Percentiles rank a stretch among this genome's conserved stretches.
phyloP scores from a whole-genome alignment of 2,888 invertebrate genomes.

The Gnatocerus cornutus region DNA sequence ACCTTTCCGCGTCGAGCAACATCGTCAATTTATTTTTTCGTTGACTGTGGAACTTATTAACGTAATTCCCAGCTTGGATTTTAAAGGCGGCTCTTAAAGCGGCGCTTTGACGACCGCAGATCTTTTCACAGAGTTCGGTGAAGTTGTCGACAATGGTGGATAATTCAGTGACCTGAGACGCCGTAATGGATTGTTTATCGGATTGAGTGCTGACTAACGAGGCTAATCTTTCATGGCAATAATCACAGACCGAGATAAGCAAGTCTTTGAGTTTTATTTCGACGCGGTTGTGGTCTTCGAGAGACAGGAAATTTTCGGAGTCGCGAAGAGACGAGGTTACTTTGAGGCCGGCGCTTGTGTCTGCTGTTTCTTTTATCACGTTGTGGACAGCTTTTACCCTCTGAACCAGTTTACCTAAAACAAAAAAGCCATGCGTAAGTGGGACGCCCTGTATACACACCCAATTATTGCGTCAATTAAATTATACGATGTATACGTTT shows the following conservation, averaged over 20 bases:
- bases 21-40: conserved; percentile 88
- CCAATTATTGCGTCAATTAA: too few species aligned
- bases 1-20: conserved; percentile 91
- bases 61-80: conserved; percentile 91
- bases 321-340: conserved; percentile 65
- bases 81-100: conserved; percentile 88
- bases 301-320: conserved; percentile 81
- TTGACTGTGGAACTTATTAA: conserved; percentile 92
- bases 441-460: too few species aligned
- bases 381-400: conserved; percentile 84
- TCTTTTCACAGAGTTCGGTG: conserved; percentile 82
- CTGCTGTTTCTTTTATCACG: conserved; percentile 85
- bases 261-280: conserved; percentile 83
- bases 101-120: conserved; percentile 83
- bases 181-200: conserved; percentile 82
- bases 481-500: too few species aligned
- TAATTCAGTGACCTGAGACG: conserved; percentile 84
- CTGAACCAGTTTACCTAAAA: conserved; percentile 76
- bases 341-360: conserved; percentile 75
- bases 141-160: conserved; percentile 86
- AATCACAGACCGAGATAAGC: conserved; percentile 88
- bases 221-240: conserved; percentile 93
- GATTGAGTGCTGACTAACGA: conserved; percentile 88
- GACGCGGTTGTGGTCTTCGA: conserved; percentile 81
- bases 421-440: background rate